Base-by-base conservation (phyloP, 1,140 invertebrate genomes). In the Drosophila subobscura region DNA sequence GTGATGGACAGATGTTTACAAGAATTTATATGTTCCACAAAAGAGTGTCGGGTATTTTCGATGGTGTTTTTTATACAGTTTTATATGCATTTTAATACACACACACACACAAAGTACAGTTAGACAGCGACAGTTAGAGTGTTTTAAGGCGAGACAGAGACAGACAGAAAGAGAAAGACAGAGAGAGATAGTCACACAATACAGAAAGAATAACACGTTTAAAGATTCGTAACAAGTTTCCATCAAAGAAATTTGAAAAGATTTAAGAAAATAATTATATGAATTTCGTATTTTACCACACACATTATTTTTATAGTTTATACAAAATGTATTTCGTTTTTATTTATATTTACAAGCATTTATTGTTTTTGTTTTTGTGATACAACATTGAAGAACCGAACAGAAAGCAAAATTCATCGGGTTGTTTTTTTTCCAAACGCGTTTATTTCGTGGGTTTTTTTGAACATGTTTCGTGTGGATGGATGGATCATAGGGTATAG, bases 1-100 rank as follows among this genome's bases (percentile, higher is more conserved):
- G 83, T 74, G 77, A 60, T 79, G 75, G 67, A 90, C 12, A 90
- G 89, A 89, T 90, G 70, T 91, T 90, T 55, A 90, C 90, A 91
- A 91, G 90, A 91, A 91, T 91, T 91, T 91, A 91, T 90, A 76
- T 91, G 91, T 91, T 91, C 85, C 79, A 83, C 78, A 79, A 60
- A 66, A 72, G 47, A 59, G 41, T 63, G 51, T 66, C 49, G 47
- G 51, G 53, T 60, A 41, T 16, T 52, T 64, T 37, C 33, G 27
- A 51, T 55, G 50, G 54, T 64, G 37, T 45, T 41, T 51, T 59
- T 72, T 46, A 40, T 57, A 44, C 49, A 49, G 64, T 84, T 70
- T 76, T 49, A 65, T 67, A 86, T 86, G 77, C 72, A 86, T 81
- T 83, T 65, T 67, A 47, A 68, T 47, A 85, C 70, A 85, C 68